A percentile compares a stretch with the other conserved stretches of the same genome.
phyloP scores from a whole-genome alignment of 1,140 invertebrate genomes.

The Ephestia elutella region DNA sequence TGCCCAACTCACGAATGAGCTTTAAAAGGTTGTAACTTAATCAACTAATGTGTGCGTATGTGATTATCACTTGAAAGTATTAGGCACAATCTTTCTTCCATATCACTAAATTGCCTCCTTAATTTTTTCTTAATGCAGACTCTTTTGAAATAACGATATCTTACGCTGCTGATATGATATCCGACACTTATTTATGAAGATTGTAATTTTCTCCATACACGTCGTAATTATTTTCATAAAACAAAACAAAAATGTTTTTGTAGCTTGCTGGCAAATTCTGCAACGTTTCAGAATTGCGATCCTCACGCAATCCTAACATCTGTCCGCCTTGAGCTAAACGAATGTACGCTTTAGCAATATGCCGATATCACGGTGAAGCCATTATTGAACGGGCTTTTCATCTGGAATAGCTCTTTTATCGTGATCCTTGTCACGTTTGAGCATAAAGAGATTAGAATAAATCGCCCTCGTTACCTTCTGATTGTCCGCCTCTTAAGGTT shows the following conservation, averaged over 20 bases:
- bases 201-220: too few species aligned
- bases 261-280: neutral
- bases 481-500: neutral
- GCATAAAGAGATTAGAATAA: neutral
- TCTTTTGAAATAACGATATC: neutral
- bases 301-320: conserved; percentile 39
- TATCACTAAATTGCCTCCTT: conserved; percentile 18
- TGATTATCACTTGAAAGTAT: conserved; percentile 44
- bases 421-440: neutral
- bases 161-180: too few species aligned
- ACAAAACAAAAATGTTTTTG: too few species aligned
- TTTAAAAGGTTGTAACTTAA: conserved; percentile 57
- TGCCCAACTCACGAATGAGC: conserved; percentile 41
- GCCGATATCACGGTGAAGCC: conserved; percentile 19
- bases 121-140: neutral
- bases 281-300: conserved; percentile 31
- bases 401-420: neutral
- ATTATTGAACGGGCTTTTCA: neutral
- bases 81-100: conserved; percentile 12
- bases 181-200: too few species aligned
- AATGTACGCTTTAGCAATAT: conserved; percentile 28
- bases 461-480: neutral
- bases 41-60: conserved; percentile 47
- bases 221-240: too few species aligned
- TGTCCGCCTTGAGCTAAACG: conserved; percentile 31